Percentiles rank a stretch among this genome's conserved stretches.
These are phyloP conservation scores for Lepidiolamprologus cunningtoni DNA, from an alignment of 2,113 vertebrate genomes.

Conservation along the genomic window DNA sequence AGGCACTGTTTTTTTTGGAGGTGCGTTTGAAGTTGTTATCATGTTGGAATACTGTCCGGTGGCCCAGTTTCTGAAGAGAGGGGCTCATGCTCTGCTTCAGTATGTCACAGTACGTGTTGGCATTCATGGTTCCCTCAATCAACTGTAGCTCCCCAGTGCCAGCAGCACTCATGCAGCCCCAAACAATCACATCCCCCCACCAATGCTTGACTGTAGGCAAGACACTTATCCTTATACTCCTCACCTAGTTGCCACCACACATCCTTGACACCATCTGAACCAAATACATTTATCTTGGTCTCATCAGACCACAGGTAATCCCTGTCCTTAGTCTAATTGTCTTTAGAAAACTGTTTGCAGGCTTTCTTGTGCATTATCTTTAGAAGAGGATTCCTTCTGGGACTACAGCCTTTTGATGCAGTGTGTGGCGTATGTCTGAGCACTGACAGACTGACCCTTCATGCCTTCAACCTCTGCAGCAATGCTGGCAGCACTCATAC, in stretches of 20 bases:
- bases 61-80: neutral
- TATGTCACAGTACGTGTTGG: neutral
- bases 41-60: neutral
- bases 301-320: neutral
- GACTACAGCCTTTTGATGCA: neutral
- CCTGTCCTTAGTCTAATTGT: neutral
- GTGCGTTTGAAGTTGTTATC: rapidly evolving
- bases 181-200: neutral
- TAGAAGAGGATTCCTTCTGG: neutral
- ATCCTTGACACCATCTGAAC: neutral
- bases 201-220: neutral
- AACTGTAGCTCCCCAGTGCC: neutral
- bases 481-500: neutral
- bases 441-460: neutral
- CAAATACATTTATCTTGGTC: neutral
- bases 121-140: neutral
- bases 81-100: neutral
- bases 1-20: rapidly evolving
- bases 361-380: neutral
- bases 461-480: neutral
- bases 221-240: neutral
- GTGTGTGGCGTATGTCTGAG: neutral
- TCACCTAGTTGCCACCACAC: neutral
- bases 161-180: neutral
- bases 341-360: neutral